These are phyloP conservation scores for Himalopsyche kuldschensis DNA, from an alignment of 2,888 invertebrate species.

Conservation along the genomic window DNA sequence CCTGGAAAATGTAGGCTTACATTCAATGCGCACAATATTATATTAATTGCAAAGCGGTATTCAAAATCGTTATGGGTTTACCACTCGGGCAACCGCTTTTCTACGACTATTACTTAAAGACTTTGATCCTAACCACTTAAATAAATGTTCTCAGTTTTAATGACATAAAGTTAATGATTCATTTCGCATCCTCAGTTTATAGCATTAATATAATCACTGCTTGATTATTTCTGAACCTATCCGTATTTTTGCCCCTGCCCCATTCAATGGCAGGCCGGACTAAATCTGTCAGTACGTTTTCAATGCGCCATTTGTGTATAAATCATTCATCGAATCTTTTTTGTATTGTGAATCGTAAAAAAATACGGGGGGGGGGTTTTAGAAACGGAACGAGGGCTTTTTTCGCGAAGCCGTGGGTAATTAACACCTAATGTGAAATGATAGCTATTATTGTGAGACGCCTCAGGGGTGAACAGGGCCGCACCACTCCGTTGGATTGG, in stretches of 20 bases:
- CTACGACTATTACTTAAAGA: too few species aligned
- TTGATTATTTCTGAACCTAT: neutral
- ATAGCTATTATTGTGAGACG: neutral
- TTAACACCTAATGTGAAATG: constrained; percentile 12
- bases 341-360: neutral
- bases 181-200: too few species aligned
- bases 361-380: neutral
- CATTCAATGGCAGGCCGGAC: neutral
- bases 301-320: neutral
- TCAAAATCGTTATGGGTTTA: too few species aligned
- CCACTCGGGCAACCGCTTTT: too few species aligned
- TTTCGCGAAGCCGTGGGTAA: constrained; percentile 3
- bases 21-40: too few species aligned
- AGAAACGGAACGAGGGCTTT: neutral
- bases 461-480: neutral
- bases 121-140: too few species aligned
- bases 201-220: too few species aligned
- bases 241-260: neutral
- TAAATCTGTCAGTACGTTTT: constrained; percentile 9
- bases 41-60: too few species aligned
- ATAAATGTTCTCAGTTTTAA: too few species aligned
- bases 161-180: too few species aligned
- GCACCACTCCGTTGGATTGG: neutral
- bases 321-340: constrained; percentile 17
- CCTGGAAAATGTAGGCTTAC: too few species aligned